Evolutionary conservation across 2,888 invertebrate species (phyloP), one percentile per base, ranked within the genome.

Genomic region (Volucella zonaria): DNA sequence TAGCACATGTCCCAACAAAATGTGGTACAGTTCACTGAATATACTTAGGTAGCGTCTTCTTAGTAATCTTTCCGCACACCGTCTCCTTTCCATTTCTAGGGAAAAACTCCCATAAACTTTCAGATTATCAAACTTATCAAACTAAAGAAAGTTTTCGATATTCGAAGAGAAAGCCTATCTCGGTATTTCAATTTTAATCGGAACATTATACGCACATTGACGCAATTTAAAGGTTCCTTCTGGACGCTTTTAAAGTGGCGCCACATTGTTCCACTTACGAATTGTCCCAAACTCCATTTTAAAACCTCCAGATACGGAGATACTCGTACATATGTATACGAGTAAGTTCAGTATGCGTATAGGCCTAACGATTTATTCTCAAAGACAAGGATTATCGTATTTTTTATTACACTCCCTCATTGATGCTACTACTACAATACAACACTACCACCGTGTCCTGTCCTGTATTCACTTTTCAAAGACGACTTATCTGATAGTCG

Each of bases 121-220:
- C 31, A 1, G 31, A 31, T 6, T 31, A 31, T 31, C 31, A 31
- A 31, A 31, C 31, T 31, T 31, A 31, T 31, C 31, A 31, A 31
- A 6, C 31, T 31, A 40, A 38, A 38, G 70, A 83, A 83, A 82
- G 14, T 71, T 67, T 79, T 71, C 40, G 54, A 67, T 31, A 49
- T 59, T 76, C 49, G 14, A 62, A 59, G 40, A 47, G 45, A 77
- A 58, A 0, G 61, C 70, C 75, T 80, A 80, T 76, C 83, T 66
- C 54, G 51, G 71, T 77, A 68, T 76, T 51, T 73, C 59, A 58
- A 47, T 59, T 83, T 81, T 77, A 76, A 85, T 81, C 71, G 75
- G 75, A 83, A 81, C 80, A 85, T 85, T 81, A 81, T 77, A 77
- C 73, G 73, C 81, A 85, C 68, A 81, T 81, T 71, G 47, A 81